A percentile compares a stretch with the other conserved stretches of the same genome.
phyloP scores from a whole-genome alignment of 2,888 invertebrate species.

The Caenorhabditis sp. region DNA sequence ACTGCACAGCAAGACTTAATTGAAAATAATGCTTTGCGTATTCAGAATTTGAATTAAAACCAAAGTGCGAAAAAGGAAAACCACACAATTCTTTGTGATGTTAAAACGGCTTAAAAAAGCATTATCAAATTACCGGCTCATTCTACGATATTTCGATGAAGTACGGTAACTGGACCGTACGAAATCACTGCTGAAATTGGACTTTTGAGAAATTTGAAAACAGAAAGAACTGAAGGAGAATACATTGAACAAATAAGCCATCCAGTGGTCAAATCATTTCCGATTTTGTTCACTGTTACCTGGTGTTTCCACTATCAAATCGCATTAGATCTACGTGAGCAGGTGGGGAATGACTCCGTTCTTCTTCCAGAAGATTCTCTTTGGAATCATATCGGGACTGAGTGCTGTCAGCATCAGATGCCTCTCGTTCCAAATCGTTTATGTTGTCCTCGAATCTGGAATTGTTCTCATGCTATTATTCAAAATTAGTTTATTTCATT shows the following conservation, averaged over 20 bases:
- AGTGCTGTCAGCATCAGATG: constrained; percentile 65
- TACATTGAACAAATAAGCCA: constrained; percentile 32
- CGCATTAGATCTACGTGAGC: constrained; percentile 58
- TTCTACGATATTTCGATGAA: constrained; percentile 65
- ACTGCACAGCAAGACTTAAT: constrained; percentile 21
- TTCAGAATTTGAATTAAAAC: constrained; percentile 12
- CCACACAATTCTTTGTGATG: constrained; percentile 29
- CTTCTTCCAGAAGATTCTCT: constrained; percentile 62
- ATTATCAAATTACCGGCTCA: constrained; percentile 61
- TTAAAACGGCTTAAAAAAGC: constrained; percentile 25
- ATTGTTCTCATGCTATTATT: constrained; percentile 17
- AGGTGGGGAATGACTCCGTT: constrained; percentile 41
- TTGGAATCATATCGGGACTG: constrained; percentile 60
- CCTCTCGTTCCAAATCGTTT: constrained; percentile 63
- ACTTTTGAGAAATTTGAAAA: neutral
- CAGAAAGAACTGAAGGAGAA: constrained; percentile 5
- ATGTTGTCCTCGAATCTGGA: constrained; percentile 65
- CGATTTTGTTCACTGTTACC: constrained; percentile 19
- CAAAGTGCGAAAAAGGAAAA: constrained; percentile 4
- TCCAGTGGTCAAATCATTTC: neutral
- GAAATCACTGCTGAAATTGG: constrained; percentile 50
- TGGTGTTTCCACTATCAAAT: constrained; percentile 51
- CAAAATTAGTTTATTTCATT: neutral
- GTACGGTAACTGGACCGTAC: constrained; percentile 66
- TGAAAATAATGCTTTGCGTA: neutral